Evolutionary conservation across 2,888 invertebrate species (phyloP), one percentile per base, ranked within the genome.

Genomic region (Torymus texanus): DNA sequence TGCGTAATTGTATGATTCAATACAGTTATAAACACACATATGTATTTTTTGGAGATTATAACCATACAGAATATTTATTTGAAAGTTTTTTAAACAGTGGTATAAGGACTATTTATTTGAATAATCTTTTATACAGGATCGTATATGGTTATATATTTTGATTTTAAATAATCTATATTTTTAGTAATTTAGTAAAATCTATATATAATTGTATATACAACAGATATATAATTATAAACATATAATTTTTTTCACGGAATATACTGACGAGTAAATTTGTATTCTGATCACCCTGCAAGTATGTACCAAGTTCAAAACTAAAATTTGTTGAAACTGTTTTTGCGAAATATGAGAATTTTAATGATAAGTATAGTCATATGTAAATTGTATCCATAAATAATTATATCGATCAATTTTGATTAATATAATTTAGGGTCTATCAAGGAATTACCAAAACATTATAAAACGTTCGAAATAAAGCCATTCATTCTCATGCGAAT

Each of bases 291-390:
- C 41, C 18, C 53, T 72, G 62, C 55, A 12, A 78, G 59, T 12
- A 24, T 58, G 29, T n/a, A 63, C 51, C 8, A 29, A 58, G 29
- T 8, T 59, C n/a, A 67, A 65, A 56, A 67, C 16, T 56, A 70
- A 74, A 78, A 21, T 74, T 79, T 79, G 75, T 66, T 75, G 24
- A 75, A 59, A 55, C 71, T 79, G 71, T 79, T 79, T 79, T 79
- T 62, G 16, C 55, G 63, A 53, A 65, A 53, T 68, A 59, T 73
- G 56, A 68, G 41, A 70, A 59, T 56, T 67, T 78, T 73, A 78
- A 51, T 14, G 24, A 58, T 62, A 74, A 68, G 13, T 67, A 24
- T 62, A 67, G 13, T 16, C n/a, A 65, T 61, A 65, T 75, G 70
- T 70, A 79, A 68, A 75, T 16, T 59, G 53, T 12, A 67, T 24